Base-by-base conservation (phyloP, 2,888 invertebrate genomes). In the Patella pellucida region DNA sequence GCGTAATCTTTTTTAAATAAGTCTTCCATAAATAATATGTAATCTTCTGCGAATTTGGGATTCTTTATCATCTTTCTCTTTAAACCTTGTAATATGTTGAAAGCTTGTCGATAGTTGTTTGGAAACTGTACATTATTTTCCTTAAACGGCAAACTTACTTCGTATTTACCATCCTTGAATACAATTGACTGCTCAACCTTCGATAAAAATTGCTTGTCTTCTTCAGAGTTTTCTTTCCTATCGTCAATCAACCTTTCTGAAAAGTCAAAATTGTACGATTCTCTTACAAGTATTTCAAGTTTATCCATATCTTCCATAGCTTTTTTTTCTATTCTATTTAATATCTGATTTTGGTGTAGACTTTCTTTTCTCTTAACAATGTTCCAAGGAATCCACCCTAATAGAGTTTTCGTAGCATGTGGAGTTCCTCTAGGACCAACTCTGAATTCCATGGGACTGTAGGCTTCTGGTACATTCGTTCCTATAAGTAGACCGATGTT, bases 401-500 rank as follows among this genome's bases (percentile, higher is more conserved):
- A 16, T 7, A 27, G 31, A 19, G 75, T 75, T 52, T 31, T 75
- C 5, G 67, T 50, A 16, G 75, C 75, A 75, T 75, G 72, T 1
- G 75, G 75, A 27, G 27, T 27, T 12, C 72, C 72, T 1, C 41
- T 16, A 14, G 71, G 71, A 16, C 75, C 75, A 27, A 27, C 27
- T 27, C 27, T 27, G 27, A 27, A 27, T 27, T 27, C 27, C 27
- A 27, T 27, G 27, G 27, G 75, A 11, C 72, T 56, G 67, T 71
- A 75, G 19, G 75, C 75, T 31, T 75, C 75, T 27, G 75, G 15
- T 7, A 75, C 41, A 12, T 52, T 56, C 23, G 41, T 62, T 52
- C 75, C 75, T 31, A 75, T 75, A 15, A 75, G 52, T 16, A 75
- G 16, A 16, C 75, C 75, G 15, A 75, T 71, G 16, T 73, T 72